Percentiles rank a stretch among this genome's conserved stretches.
Evolutionary conservation across 2,888 invertebrate genomes (phyloP).

Genomic region (Bugulina stolonifera): DNA sequence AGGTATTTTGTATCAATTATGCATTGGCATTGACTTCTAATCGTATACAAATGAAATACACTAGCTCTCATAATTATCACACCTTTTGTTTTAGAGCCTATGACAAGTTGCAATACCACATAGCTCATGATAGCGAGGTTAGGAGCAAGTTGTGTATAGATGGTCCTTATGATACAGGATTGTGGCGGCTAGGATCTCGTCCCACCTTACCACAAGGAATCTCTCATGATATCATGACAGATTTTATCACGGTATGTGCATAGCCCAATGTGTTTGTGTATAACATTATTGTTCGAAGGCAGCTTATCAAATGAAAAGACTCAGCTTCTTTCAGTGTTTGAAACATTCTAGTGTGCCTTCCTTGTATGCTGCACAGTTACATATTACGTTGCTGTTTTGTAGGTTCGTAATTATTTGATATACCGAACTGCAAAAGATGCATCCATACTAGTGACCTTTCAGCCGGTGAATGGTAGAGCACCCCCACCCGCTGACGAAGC

Average conservation of each 20-base stretch:
- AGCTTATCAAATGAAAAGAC: no score
- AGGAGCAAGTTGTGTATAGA: conserved; percentile 1
- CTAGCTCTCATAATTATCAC: neutral
- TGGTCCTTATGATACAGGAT: conserved; percentile 13
- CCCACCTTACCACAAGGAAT: neutral
- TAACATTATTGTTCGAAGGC: no score
- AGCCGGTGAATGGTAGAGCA: neutral
- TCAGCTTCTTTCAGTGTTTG: no score
- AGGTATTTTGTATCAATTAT: no score
- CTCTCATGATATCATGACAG: neutral
- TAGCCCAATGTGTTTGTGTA: neutral
- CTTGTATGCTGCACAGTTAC: no score
- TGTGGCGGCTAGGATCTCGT: neutral
- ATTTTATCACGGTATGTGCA: neutral
- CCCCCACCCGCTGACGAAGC: no score
- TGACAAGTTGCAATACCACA: neutral
- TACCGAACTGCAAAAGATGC: conserved; percentile 24
- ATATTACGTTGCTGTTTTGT: no score
- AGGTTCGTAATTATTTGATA: conserved; percentile 20
- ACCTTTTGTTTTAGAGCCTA: neutral
- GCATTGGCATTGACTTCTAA: no score
- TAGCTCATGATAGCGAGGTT: neutral
- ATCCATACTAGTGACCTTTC: conserved; percentile 7
- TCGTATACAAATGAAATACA: no score
- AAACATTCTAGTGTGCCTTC: no score